These are phyloP conservation scores for Sylvilagus floridanus DNA, from an alignment of 2,797 vertebrate genomes.

Conservation along the genomic window DNA sequence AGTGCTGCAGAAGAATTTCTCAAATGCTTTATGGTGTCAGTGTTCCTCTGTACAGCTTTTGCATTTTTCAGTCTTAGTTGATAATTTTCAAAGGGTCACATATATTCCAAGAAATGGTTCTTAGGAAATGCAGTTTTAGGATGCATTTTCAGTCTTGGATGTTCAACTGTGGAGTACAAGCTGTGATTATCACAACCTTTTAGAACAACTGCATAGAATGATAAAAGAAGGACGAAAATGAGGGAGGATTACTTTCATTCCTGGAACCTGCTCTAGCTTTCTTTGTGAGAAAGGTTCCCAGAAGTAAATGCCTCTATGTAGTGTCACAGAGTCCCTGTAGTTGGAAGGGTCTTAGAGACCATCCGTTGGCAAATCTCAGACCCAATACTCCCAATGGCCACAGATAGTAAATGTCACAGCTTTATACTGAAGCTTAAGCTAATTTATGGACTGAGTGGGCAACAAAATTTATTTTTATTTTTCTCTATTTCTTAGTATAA, in stretches of 20 bases:
- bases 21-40: neutral
- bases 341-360: neutral
- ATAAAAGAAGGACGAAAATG: neutral
- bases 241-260: neutral
- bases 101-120: neutral
- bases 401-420: neutral
- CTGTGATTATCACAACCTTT: neutral
- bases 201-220: neutral
- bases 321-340: neutral
- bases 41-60: neutral
- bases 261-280: neutral
- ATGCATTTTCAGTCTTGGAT: neutral
- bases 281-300: neutral
- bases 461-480: neutral
- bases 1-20: neutral
- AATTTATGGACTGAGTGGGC: neutral
- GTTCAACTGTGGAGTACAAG: neutral
- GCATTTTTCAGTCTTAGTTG: neutral
- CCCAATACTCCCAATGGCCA: neutral
- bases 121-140: neutral
- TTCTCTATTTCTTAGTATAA: neutral
- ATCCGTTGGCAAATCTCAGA: neutral
- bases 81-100: neutral
- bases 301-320: neutral
- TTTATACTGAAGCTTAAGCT: neutral